phyloP scores from a whole-genome alignment of 2,113 vertebrate genomes.

The Choloepus hoffmanni region DNA sequence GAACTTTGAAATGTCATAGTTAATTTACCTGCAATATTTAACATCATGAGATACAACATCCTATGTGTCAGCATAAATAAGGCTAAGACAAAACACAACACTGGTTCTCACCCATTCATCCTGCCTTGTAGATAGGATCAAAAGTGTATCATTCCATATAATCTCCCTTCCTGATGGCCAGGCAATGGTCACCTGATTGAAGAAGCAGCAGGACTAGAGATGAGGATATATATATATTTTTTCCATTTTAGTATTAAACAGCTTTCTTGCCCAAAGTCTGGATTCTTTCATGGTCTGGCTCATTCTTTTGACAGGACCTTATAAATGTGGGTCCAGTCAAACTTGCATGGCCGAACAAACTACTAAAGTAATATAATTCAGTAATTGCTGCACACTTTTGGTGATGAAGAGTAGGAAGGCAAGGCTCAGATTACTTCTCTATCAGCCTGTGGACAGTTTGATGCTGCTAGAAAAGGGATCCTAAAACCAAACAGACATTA shows the following conservation, averaged over 20 bases:
- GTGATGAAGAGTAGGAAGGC: background rate
- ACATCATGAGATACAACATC: background rate
- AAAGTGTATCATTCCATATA: background rate
- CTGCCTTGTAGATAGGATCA: slow-evolving; percentile 42
- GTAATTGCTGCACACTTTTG: slow-evolving; percentile 38
- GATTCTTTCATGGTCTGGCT: slow-evolving; percentile 61
- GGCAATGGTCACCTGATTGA: background rate
- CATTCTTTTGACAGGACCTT: slow-evolving; percentile 46
- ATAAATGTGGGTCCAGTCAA: background rate
- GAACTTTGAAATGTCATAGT: background rate
- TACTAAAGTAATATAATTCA: slow-evolving; percentile 39
- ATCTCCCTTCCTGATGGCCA: slow-evolving; percentile 10
- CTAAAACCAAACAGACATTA: background rate
- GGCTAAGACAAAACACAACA: background rate
- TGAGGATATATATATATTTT: background rate
- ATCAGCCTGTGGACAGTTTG: background rate
- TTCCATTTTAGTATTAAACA: slow-evolving; percentile 59
- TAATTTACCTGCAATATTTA: slow-evolving; percentile 10
- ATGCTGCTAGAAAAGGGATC: background rate
- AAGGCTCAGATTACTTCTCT: background rate
- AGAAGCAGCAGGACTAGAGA: background rate
- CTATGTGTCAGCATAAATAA: background rate
- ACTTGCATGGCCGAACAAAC: slow-evolving; percentile 47
- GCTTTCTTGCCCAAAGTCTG: slow-evolving; percentile 32
- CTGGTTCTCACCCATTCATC: background rate